A percentile compares a stretch with the other conserved stretches of the same genome.
These are phyloP conservation scores for Calliphora vicina DNA, from an alignment of 1,140 invertebrate genomes.

Conservation along the genomic window DNA sequence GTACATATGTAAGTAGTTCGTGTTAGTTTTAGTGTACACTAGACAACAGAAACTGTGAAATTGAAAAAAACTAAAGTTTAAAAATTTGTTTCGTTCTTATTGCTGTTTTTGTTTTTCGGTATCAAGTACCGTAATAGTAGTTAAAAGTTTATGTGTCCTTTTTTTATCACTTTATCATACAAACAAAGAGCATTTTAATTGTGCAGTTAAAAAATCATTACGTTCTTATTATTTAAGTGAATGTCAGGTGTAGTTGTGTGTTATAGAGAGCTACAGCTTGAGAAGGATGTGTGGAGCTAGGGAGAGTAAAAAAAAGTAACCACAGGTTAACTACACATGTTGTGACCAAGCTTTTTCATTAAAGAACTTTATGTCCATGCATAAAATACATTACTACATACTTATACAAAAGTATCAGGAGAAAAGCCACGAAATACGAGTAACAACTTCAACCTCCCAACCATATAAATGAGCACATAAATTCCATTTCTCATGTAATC, in stretches of 20 bases:
- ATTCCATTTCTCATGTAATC: too few relatives aligned
- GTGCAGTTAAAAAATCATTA: constrained; percentile 28
- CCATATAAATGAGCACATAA: background rate
- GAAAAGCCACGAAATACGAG: background rate
- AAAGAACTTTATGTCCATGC: constrained; percentile 5
- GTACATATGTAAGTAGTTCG: background rate
- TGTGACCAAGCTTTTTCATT: constrained; percentile 27
- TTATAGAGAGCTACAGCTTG: background rate
- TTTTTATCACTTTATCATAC: constrained; percentile 25
- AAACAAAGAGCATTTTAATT: constrained; percentile 25
- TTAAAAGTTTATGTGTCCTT: background rate
- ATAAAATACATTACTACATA: background rate
- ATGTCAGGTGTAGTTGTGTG: background rate
- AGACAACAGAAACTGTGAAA: background rate
- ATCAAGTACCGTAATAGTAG: background rate
- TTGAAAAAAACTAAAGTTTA: background rate
- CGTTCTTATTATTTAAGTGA: background rate
- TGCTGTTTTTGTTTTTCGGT: too few relatives aligned
- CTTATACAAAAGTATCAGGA: background rate
- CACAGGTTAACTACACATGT: constrained; percentile 25
- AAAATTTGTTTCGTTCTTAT: background rate
- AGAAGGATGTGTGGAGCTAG: background rate
- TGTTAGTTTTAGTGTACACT: background rate
- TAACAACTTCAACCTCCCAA: background rate
- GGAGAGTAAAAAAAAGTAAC: background rate